Conservation (phyloP, 1,140 invertebrate species). For the Eriosoma lanigerum region DNA sequence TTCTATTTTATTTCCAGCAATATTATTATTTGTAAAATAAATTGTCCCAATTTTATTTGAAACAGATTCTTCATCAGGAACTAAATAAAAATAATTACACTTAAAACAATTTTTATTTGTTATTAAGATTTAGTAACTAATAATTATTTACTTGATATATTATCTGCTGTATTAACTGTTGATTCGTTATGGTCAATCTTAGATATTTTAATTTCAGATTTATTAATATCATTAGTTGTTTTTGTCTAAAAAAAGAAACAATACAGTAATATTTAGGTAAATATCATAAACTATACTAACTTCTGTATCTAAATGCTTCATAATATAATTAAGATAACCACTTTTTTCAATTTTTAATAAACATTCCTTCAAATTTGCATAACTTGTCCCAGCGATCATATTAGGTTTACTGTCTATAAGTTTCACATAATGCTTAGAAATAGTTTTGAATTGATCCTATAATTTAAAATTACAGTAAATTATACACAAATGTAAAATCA, state of each 20-base stretch:
- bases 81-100: neutral
- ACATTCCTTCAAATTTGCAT: slow-evolving; percentile 35
- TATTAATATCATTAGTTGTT: neutral
- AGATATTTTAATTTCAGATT: neutral
- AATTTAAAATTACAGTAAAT: slow-evolving; percentile 26
- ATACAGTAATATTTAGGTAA: neutral
- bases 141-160: slow-evolving; percentile 18
- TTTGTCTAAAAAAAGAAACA: neutral
- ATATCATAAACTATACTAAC: neutral
- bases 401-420: slow-evolving; percentile 37
- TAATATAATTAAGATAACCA: slow-evolving; percentile 28
- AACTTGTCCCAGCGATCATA: slow-evolving; percentile 29
- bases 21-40: slow-evolving; percentile 47
- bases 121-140: neutral
- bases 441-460: slow-evolving; percentile 34
- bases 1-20: neutral
- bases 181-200: neutral
- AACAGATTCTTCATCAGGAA: neutral
- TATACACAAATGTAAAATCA: too few relatives aligned
- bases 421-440: slow-evolving; percentile 37
- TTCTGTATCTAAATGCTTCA: slow-evolving; percentile 14
- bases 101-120: neutral
- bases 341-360: slow-evolving; percentile 46
- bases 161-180: neutral
- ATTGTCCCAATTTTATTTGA: slow-evolving; percentile 39